Evolutionary conservation across 2,797 vertebrate species (phyloP).

Genomic region (Amazona finschi): DNA sequence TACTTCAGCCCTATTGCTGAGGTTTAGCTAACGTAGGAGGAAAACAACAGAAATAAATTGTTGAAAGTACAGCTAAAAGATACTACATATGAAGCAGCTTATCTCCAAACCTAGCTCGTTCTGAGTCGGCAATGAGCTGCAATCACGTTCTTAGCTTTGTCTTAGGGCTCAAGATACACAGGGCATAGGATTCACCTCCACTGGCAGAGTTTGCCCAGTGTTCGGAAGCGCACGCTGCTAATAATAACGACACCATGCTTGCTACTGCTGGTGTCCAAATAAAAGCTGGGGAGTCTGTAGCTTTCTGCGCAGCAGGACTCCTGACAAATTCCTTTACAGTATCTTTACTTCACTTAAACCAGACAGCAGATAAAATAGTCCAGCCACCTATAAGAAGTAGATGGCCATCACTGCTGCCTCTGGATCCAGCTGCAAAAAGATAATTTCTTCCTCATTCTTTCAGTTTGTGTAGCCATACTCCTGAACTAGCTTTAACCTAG

Average conservation of each 20-base stretch:
- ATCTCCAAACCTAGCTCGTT: neutral
- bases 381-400: neutral
- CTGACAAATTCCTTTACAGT: neutral
- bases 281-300: neutral
- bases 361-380: neutral
- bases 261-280: neutral
- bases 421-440: neutral
- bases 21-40: neutral
- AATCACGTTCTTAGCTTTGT: neutral
- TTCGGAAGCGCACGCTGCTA: neutral
- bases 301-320: neutral
- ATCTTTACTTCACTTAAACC: neutral
- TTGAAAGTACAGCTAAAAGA: neutral
- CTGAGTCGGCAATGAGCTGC: neutral
- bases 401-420: neutral
- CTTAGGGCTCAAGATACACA: neutral
- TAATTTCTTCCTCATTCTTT: neutral
- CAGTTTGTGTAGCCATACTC: neutral
- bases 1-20: neutral
- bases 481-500: neutral
- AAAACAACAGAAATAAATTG: neutral
- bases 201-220: neutral
- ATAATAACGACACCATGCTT: accelerated
- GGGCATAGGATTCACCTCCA: too few species aligned
- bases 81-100: neutral